Base-by-base conservation (phyloP, 2,888 invertebrate species). In the Vanessa cardui region DNA sequence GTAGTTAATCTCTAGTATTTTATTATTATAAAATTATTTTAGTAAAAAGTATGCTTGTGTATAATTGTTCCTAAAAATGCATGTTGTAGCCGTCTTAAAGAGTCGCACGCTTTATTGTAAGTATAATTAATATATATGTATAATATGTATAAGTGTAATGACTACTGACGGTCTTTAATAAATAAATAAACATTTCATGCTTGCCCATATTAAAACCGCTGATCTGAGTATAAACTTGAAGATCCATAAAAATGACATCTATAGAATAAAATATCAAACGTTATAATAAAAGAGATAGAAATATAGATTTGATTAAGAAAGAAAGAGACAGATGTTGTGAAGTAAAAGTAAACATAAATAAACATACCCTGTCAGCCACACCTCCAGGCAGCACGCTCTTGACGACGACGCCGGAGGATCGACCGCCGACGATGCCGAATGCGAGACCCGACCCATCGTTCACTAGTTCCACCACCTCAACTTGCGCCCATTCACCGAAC, bases 401-500 rank as follows among this genome's bases (percentile, higher is more conserved):
- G 82, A 98, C 97, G 66, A 98, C 97, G 66, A 98, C 98, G 2
- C 98, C 98, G 6, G 98, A 98, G 83, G 97, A 97, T 74, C 97
- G 95, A 15, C 96, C 96, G 46, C 98, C 98, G 77, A 98, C 97
- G 89, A 98, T 98, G 63, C 98, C 98, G 87, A 98, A 98, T 62
- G 98, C 98, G 79, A 98, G 95, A 54, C 98, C 98, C 44, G 97
- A 96, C 69, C 97, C 98, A 93, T 98, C 98, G 88, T 98, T 98
- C 79, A 97, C 95, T 78, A 98, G 94, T 89, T 98, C 98, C 87
- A 98, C 97, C 80, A 97, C 96, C 94, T 98, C 98, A 87, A 98
- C 97, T 93, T 98, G 98, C 73, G 98, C 97, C 97, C 97, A 98
- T 91, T 98, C 98, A 83, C 98, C 98, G 90, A 97, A 98, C 89